Percentiles rank a stretch among this genome's conserved stretches.
Evolutionary conservation across 2,113 vertebrate genomes (phyloP).

Genomic region (Thinocorus orbignyianus): DNA sequence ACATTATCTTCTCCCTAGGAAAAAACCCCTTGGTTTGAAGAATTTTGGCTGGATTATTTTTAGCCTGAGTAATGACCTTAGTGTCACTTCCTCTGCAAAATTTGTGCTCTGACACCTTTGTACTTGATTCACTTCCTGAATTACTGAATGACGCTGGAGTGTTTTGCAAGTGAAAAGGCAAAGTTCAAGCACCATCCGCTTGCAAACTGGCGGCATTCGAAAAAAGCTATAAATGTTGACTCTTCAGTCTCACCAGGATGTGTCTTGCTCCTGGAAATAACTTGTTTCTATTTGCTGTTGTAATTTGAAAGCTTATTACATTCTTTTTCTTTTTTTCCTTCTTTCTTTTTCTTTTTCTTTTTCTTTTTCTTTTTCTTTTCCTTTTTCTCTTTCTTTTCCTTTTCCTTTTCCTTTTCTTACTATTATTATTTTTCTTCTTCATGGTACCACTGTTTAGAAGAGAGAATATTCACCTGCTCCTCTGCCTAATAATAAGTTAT

Average conservation of each 20-base stretch:
- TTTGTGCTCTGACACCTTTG: not conserved
- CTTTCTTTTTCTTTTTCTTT: not conserved
- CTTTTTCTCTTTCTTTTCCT: too few species aligned
- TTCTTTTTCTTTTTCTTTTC: too few species aligned
- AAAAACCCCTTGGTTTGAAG: not conserved
- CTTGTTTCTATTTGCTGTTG: not conserved
- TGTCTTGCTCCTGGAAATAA: not conserved
- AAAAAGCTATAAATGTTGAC: not conserved
- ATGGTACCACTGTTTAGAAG: not conserved
- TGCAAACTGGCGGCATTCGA: not conserved
- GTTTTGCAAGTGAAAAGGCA: not conserved
- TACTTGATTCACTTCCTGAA: not conserved
- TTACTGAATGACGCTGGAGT: not conserved
- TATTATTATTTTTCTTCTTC: not conserved
- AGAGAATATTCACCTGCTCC: not conserved
- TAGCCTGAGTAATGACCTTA: not conserved
- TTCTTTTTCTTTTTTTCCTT: not conserved
- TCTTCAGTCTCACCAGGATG: not conserved
- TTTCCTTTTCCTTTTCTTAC: not conserved
- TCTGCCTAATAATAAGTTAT: not conserved
- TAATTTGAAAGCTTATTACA: not conserved
- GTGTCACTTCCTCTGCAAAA: not conserved
- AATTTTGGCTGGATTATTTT: not conserved
- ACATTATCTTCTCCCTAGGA: not conserved
- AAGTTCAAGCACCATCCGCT: not conserved